Base-by-base conservation (phyloP, 2,113 vertebrate genomes). In the Smithornis capensis region DNA sequence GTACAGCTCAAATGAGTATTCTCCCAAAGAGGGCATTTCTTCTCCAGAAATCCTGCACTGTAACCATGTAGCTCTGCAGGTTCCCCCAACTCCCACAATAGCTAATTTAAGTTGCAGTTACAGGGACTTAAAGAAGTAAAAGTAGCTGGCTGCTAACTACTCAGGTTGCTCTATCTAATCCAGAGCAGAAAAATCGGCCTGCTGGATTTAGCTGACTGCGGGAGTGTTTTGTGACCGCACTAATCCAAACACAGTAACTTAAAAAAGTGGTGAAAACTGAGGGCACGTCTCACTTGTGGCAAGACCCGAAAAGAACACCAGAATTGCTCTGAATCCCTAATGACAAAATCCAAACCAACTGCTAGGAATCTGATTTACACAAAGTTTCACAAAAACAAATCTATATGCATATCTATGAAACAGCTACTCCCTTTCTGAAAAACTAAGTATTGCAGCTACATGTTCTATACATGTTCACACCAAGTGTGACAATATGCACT, bases 261-360 rank as follows among this genome's bases (percentile, higher is more conserved):
- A 40, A 65, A 70, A 78, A 50, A 77, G 40, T 14, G 35, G 60
- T 78, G 50, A 83, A 85, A 79, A 73, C 47, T 57, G 53, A n/a
- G 42, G 22, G 37, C 90, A 60, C 13, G 4, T 88, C 74, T 71
- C 40, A 63, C 75, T 76, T 85, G 75, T 60, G 76, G 67, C 67
- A 85, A 88, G 68, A 79, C 53, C 62, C 13, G 0, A 85, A 70
- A 18, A 75, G n/a, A 87, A 76, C 29, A 56, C 19, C 57, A 73
- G 57, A 76, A 56, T 56, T 79, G 19, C 28, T 75, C 57, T 71
- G 49, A 87, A 62, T 65, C 65, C n/a, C 57, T 62, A 62, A 64
- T 69, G 70, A 80, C 49, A 87, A 91, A 91, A 71, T 25, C 57
- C 69, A 91, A 85, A 73, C 28, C 55, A 62, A 78, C 50, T 59